Evolutionary conservation across 2,888 invertebrate genomes (phyloP).

Genomic region (Lasioglossum figueresi): DNA sequence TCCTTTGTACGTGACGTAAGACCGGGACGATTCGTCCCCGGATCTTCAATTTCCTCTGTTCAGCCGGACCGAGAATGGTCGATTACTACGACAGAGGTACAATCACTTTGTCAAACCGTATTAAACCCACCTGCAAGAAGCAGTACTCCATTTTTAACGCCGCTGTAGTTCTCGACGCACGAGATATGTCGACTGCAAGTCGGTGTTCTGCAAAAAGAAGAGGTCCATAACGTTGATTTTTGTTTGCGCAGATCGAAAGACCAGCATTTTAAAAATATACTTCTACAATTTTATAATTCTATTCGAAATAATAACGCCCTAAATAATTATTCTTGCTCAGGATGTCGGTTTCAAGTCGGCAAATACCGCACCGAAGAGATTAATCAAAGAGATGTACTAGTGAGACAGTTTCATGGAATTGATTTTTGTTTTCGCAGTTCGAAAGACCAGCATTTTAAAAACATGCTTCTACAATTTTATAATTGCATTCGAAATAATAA

Average conservation of each 20-base stretch:
- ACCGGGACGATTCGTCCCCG: constrained; percentile 22
- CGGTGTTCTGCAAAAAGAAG: background rate
- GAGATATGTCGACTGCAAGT: background rate
- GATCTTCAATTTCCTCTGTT: constrained; percentile 30
- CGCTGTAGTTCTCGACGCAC: background rate
- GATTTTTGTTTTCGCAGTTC: background rate
- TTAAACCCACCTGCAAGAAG: background rate
- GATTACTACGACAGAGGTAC: constrained; percentile 14
- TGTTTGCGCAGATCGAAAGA: no score
- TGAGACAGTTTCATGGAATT: background rate
- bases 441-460: background rate
- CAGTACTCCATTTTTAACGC: background rate
- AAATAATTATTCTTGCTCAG: no score
- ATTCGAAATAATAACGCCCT: no score
- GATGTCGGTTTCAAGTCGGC: no score
- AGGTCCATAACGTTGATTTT: background rate
- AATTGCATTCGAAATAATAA: no score
- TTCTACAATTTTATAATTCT: no score
- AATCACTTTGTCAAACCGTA: constrained; percentile 34
- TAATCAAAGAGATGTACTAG: background rate
- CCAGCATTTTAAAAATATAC: no score
- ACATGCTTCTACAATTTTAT: no score
- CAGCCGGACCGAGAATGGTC: constrained; percentile 16
- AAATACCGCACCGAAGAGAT: no score
- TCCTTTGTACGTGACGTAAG: constrained; percentile 60